Percentiles rank a stretch among this genome's conserved stretches.
These are phyloP conservation scores for Eulithis testata DNA, from an alignment of 2,888 invertebrate species.

Conservation along the genomic window DNA sequence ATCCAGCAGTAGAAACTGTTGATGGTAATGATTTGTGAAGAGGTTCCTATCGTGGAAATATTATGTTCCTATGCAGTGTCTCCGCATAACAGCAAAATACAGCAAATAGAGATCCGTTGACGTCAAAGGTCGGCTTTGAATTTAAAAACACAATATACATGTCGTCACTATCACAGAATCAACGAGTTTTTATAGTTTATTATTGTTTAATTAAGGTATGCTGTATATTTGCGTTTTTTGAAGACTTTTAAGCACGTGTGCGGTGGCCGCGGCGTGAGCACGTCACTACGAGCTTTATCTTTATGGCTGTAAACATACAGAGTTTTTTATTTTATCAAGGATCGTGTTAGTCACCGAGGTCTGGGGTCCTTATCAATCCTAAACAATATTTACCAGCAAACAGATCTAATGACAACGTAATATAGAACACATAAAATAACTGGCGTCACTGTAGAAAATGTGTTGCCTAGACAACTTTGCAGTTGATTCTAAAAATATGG, in stretches of 20 bases:
- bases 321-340: conserved; percentile 74
- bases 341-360: conserved; percentile 68
- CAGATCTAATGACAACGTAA: conserved; percentile 58
- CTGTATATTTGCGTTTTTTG: conserved; percentile 40
- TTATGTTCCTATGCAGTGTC: neutral
- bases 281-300: conserved; percentile 69
- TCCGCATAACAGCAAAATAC: neutral
- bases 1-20: too few relatives aligned
- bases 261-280: conserved; percentile 67
- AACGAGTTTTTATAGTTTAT: conserved; percentile 67
- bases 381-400: conserved; percentile 66
- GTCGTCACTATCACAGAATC: conserved; percentile 65
- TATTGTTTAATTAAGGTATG: conserved; percentile 66
- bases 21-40: too few relatives aligned
- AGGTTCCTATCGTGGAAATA: too few relatives aligned
- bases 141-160: conserved; percentile 50
- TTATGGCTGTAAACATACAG: conserved; percentile 73
- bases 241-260: conserved; percentile 64
- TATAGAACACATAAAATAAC: conserved; percentile 31
- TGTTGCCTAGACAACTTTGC: neutral
- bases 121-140: conserved; percentile 53
- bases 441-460: conserved; percentile 16
- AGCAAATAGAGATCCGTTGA: conserved; percentile 37
- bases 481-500: neutral
- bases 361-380: conserved; percentile 70